Conservation (phyloP, 2,888 invertebrate species). For the Nebria brevicollis region DNA sequence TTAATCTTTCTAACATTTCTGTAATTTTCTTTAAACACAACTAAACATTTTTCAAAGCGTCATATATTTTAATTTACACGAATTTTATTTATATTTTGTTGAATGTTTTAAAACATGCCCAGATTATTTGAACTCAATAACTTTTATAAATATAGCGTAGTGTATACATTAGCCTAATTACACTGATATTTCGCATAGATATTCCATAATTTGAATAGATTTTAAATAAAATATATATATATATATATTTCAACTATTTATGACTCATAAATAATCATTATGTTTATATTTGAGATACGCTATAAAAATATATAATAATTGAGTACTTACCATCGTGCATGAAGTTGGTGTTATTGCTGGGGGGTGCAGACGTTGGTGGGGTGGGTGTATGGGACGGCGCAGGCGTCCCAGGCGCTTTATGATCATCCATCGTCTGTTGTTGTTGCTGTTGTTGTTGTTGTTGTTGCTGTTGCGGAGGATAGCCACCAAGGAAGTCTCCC, state of each 20-base stretch:
- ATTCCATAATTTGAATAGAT: neutral
- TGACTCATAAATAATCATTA: neutral
- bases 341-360: slow-evolving; percentile 59
- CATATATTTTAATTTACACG: no score
- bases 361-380: slow-evolving; percentile 50
- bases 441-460: slow-evolving; percentile 58
- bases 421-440: slow-evolving; percentile 60
- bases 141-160: neutral
- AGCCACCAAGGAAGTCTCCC: slow-evolving; percentile 74
- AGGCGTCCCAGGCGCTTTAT: slow-evolving; percentile 59
- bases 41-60: no score
- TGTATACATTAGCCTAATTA: neutral
- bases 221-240: slow-evolving; percentile 7
- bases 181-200: neutral
- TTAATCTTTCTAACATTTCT: no score
- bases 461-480: slow-evolving; percentile 60
- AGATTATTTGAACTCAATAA: neutral
- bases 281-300: neutral
- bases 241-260: neutral
- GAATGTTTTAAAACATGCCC: no score
- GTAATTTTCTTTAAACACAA: no score
- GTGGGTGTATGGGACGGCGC: slow-evolving; percentile 64
- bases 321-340: slow-evolving; percentile 69
- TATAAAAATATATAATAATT: slow-evolving; percentile 59
- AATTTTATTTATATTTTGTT: no score